These are phyloP conservation scores for Idaea straminata DNA, from an alignment of 2,888 invertebrate species.

Conservation along the genomic window DNA sequence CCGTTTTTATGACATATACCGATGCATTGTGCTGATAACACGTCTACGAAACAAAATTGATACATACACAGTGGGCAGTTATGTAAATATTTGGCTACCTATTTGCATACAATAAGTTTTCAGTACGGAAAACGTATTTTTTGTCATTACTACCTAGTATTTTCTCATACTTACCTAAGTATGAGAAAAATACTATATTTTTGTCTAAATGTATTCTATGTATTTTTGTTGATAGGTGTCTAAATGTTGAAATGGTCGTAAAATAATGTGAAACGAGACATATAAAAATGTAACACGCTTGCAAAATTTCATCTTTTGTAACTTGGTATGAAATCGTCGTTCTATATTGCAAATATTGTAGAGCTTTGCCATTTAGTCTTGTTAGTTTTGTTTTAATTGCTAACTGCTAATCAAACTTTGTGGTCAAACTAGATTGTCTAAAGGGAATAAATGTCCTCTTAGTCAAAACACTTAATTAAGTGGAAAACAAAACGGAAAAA, in stretches of 20 bases:
- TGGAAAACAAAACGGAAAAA: too few relatives aligned
- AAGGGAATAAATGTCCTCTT: too few relatives aligned
- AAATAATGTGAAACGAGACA: constrained; percentile 18
- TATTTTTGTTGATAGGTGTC: background rate
- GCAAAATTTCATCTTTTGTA: background rate
- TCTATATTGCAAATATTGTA: too few relatives aligned
- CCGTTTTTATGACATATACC: constrained; percentile 9
- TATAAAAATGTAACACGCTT: background rate
- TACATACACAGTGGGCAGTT: constrained; percentile 14
- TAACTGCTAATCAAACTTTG: too few relatives aligned
- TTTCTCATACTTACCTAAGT: too few relatives aligned
- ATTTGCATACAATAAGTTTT: constrained; percentile 23
- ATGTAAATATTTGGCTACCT: constrained; percentile 18
- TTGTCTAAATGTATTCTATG: background rate
- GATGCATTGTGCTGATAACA: constrained; percentile 19
- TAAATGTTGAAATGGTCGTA: background rate
- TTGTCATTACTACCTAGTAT: background rate
- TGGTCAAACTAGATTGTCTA: too few relatives aligned
- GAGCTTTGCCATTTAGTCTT: too few relatives aligned
- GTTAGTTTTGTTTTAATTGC: too few relatives aligned
- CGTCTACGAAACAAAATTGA: constrained; percentile 9
- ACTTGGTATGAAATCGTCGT: background rate
- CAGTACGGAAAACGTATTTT: background rate
- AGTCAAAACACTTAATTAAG: too few relatives aligned
- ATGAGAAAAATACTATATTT: background rate